Evolutionary conservation across 2,797 vertebrate species (phyloP), one percentile per base, ranked within the genome.

Genomic region (Cuculus canorus): DNA sequence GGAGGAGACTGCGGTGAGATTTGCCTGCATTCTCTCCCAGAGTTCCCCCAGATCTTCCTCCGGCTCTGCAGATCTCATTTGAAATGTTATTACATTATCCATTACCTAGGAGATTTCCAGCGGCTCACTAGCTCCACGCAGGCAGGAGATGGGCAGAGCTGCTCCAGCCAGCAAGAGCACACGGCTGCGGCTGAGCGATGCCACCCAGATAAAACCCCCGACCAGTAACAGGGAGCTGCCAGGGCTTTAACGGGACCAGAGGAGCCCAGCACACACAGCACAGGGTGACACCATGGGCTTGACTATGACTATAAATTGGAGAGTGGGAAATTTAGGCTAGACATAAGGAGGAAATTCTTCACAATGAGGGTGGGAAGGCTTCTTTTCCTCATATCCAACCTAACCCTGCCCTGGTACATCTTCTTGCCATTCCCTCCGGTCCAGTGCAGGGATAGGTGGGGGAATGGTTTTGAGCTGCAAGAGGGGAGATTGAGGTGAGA

Each of bases 91-190:
- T 90, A 53, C 93, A 93, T 96, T 94, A 92, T 73, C 93, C 92
- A 95, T 93, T 95, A 90, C 93, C 94, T 91, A 94, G 96, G 93
- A 96, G 96, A 93, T 68, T 72, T 94, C 91, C 88, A 87, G 93
- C 32, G 24, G 93, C 94, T 95, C 95, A 75, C 94, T 87, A 92
- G 92, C 95, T 95, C 94, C 91, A 57, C 92, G 7, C 93, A 91
- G 95, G 95, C 94, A 82, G 45, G 39, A 95, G 59, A 57, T 66
- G 57, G 92, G 93, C 86, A 92, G 60, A 92, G 82, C 86, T 15
- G 45, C 87, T 91, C 86, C 70, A 82, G 65, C 28, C 24, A 14
- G 88, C 59, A 59, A 50, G 53, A 75, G 75, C 84, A 84, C 28
- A 1, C 1, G 22, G 65, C 73, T 80, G 25, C 43, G 22, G 22